Evolutionary conservation across 64 coral and sea anemone genomes (phyloP), one percentile per base, ranked within the genome.

Genomic region (Acropora tenuis): DNA sequence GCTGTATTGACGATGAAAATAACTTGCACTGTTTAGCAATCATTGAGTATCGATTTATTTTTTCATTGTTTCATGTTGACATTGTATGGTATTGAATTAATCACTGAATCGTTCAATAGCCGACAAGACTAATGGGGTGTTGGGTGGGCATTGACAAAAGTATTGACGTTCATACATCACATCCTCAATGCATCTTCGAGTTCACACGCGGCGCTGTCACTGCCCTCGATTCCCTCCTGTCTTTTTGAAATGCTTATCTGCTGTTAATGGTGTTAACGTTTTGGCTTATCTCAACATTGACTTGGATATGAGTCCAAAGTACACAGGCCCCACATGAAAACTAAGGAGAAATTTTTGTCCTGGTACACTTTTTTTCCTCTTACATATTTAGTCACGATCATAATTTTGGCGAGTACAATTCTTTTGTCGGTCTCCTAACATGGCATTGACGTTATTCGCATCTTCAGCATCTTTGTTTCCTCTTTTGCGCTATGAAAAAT

Each of bases 41-140:
- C 78, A 8, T 80, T 80, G 78, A 7, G 52, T 55, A 7, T 7
- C 0, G 52, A 0, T 55, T 55, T 55, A 2, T 40, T 43, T 10
- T 9, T 40, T 48, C 12, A 80, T 80, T 80, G 78, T 80, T 80
- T 68, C n/a, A 6, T 40, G 7, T 8, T n/a, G 78, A 58, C 55
- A 80, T 80, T 80, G 78, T 80, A 80, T 55, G 30, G 30, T 79
- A 80, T 80, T 77, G 75, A 13, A 47, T 77, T 1, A 11, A 68
- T 68, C 63, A 11, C 12, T 12, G 12, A 59, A 16, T 8, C 17
- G 17, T 9, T 68, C 12, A 68, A n/a, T 17, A 13, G 17, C 63
- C 4, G 11, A 59, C 12, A 59, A 59, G 12, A n/a, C 12, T 13
- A 68, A 68, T 68, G 7, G 11, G 11, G 63, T 68, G 63, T 68